phyloP scores from a whole-genome alignment of 2,888 invertebrate genomes.

The Coecobrya sp. region DNA sequence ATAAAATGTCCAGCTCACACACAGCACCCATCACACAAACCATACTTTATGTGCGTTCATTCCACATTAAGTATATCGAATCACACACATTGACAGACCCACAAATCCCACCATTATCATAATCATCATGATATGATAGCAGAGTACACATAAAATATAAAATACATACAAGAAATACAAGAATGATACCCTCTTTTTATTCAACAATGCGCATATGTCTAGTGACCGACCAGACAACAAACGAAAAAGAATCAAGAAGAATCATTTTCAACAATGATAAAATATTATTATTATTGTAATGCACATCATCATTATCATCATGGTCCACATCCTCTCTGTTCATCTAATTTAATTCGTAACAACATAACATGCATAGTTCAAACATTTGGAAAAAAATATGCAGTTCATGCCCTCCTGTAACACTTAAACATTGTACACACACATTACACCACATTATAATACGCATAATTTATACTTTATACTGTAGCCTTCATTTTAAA shows the following conservation, averaged over 20 bases:
- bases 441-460: constrained; percentile 30
- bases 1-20: constrained; percentile 72
- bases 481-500: neutral
- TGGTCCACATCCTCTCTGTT: constrained; percentile 38
- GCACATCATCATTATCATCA: constrained; percentile 26
- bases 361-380: constrained; percentile 36
- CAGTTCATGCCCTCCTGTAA: constrained; percentile 51
- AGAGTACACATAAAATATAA: constrained; percentile 24
- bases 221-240: constrained; percentile 39
- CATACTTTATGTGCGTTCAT: neutral
- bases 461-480: neutral
- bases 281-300: constrained; percentile 50
- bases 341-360: constrained; percentile 76
- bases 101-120: constrained; percentile 62
- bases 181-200: neutral
- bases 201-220: constrained; percentile 14
- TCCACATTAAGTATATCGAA: constrained; percentile 9
- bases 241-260: neutral
- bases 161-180: neutral
- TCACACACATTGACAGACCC: constrained; percentile 22
- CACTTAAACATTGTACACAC: neutral
- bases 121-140: constrained; percentile 33
- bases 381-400: neutral
- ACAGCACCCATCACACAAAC: constrained; percentile 59
- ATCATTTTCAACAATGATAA: constrained; percentile 34